Evolutionary conservation across 2,797 vertebrate genomes (phyloP).

Genomic region (Clangula hyemalis): DNA sequence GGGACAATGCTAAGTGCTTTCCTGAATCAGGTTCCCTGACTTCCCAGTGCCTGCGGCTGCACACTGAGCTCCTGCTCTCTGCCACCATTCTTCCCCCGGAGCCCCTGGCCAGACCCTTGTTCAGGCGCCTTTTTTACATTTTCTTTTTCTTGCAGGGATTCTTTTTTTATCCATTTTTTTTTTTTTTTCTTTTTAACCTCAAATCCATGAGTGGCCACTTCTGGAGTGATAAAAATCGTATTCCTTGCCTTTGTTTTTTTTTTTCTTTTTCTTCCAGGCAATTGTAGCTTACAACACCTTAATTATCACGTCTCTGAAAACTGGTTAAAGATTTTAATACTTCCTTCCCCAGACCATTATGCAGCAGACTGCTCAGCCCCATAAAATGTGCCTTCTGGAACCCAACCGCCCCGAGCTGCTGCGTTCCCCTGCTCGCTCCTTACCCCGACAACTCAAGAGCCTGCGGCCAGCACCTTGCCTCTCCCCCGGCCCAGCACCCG

Average conservation of each 20-base stretch:
- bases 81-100: neutral
- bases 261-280: neutral
- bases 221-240: conserved; percentile 23
- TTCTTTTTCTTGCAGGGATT: neutral
- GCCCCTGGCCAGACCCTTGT: neutral
- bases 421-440: neutral
- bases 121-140: neutral
- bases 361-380: conserved; percentile 11
- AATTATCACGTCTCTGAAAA: conserved; percentile 53
- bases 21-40: neutral
- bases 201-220: conserved; percentile 16
- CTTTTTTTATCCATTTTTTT: too few relatives aligned
- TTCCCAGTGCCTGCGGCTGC: neutral
- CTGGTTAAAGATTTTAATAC: conserved; percentile 63
- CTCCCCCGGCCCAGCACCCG: neutral
- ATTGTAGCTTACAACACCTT: conserved; percentile 53
- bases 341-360: conserved; percentile 45
- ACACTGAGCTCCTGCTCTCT: neutral
- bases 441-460: neutral
- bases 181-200: neutral
- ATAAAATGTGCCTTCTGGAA: conserved; percentile 46
- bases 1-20: neutral
- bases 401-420: neutral
- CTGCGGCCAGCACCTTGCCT: neutral
- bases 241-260: neutral